Base-by-base conservation (phyloP, 2,797 vertebrate genomes). In the Gouania willdenowi region DNA sequence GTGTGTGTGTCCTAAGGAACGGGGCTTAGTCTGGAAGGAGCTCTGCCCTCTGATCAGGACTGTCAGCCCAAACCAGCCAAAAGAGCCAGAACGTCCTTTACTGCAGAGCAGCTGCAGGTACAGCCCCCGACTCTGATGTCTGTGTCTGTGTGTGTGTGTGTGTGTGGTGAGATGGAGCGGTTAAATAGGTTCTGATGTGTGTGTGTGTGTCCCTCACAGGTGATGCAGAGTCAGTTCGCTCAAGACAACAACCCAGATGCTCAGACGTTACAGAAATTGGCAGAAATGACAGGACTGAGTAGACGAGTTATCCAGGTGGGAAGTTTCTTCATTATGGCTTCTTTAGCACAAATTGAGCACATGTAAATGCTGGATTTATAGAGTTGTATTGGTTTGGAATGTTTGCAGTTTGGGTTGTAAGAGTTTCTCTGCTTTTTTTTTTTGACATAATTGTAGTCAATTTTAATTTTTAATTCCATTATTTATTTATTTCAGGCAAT, bases 181-280 rank as follows among this genome's bases (percentile, higher is more conserved):
- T 5, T 9, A 11, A 5, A n/a, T n/a, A n/a, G n/a, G n/a, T n/a
- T 17, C 11, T 52, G 12, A 25, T 12, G 6, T 9, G 5, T 7
- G 9, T 16, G 12, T 31, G 13, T 9, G 18, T 58, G 28, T n/a
- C 49, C 30, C 36, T 34, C 0, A 0, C 81, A 98, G 95, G 94
- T 98, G 53, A 98, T 98, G 96, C 95, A 98, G 88, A 88, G 89
- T 30, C 96, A 98, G 86, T 98, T 98, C 34, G 92, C 94, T 59
- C 96, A 98, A 88, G 96, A 98, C 81, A 98, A 98, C 88, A 98
- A 98, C 75, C 96, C 96, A 0, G 96, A 98, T 1, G 96, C 96
- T 20, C 96, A 98, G 55, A 98, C 96, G 0, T 86, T 98, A 7
- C 96, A 98, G 89, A 98, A 98, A 55, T 87, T 98, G 36, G 94